Base-by-base conservation (phyloP, 1,140 invertebrate species). In the Macrobrachium rosenbergii region DNA sequence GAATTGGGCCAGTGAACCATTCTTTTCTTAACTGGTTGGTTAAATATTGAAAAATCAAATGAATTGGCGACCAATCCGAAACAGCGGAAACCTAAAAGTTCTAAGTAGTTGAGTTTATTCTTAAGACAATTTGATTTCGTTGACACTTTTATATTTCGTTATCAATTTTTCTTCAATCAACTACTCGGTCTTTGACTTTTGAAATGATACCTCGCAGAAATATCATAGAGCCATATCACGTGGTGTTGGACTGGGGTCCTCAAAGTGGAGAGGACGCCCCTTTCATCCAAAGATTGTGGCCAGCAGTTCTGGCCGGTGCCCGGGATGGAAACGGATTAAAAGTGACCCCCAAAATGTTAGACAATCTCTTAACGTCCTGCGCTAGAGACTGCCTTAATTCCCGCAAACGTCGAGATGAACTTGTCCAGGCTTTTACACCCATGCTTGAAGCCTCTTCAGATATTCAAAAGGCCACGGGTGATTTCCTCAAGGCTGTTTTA, bases 331-430 rank as follows among this genome's bases (percentile, higher is more conserved):
- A 75, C 12, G 84, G 84, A 21, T 60, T 87, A 45, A 43, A 19
- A 16, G 59, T 87, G 37, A 43, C 59, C n/a, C 59, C 78, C 28
- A 28, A 52, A 8, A 73, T 82, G 28, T 43, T 87, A 28, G 64
- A 80, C 11, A 75, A 21, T 23, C 63, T 87, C 43, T 79, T 87
- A 12, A 37, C 58, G 0, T 67, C 59, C 2, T 81, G 78, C 45
- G 84, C 84, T 52, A 73, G 84, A 17, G 84, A 87, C 59, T 87
- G 84, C 23, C 69, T 87, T 52, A 87, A 81, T 67, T 81, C 84
- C 58, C 84, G 84, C 37, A 72, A 62, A 16, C 84, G 84, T 0
- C 78, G 84, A 28, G 78, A 87, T 10, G 84, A 87, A 69, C 37
- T 87, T 28, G 77, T 75, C 2, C 67, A 21, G 21, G 84, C 84